Evolutionary conservation across 1,140 invertebrate species (phyloP).

Genomic region (Drosophila rhopaloa): DNA sequence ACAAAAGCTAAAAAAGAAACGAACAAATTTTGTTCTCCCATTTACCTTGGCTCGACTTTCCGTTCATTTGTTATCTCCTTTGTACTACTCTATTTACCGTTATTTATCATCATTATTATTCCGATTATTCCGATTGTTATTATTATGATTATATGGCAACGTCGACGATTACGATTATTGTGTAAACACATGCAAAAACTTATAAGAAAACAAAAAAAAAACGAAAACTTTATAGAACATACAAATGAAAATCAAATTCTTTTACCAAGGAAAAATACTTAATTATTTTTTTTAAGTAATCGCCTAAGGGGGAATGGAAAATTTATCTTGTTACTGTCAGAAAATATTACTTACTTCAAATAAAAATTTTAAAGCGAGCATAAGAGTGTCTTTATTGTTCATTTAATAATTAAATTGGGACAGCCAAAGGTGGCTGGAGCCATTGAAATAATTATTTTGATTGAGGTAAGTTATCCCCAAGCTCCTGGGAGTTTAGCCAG

Average conservation of each 20-base stretch:
- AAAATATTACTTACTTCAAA: conserved; percentile 83
- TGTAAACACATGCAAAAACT: conserved; percentile 32
- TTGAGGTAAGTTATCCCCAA: conserved; percentile 12
- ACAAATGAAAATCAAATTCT: conserved; percentile 55
- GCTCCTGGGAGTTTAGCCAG: conserved; percentile 6
- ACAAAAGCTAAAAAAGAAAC: conserved; percentile 23
- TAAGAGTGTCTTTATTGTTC: background rate
- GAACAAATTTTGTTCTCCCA: conserved; percentile 23
- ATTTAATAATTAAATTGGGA: background rate
- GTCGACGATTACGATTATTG: conserved; percentile 19
- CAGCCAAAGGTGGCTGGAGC: background rate
- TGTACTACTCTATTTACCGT: conserved; percentile 55
- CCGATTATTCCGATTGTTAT: conserved; percentile 46
- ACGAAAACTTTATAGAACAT: conserved; percentile 28
- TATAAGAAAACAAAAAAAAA: conserved; percentile 13
- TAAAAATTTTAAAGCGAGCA: conserved; percentile 76
- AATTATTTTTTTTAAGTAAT: conserved; percentile 47
- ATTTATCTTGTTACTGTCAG: conserved; percentile 82
- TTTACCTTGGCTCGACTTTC: conserved; percentile 42
- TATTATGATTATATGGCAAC: conserved; percentile 35
- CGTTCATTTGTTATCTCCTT: conserved; percentile 28
- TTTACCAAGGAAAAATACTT: conserved; percentile 41
- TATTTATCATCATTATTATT: conserved; percentile 54
- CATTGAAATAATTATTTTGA: conserved; percentile 8
- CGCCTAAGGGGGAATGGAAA: conserved; percentile 43